These are phyloP conservation scores for Cyprichromis sp. DNA, from an alignment of 2,113 vertebrate species.

Conservation along the genomic window DNA sequence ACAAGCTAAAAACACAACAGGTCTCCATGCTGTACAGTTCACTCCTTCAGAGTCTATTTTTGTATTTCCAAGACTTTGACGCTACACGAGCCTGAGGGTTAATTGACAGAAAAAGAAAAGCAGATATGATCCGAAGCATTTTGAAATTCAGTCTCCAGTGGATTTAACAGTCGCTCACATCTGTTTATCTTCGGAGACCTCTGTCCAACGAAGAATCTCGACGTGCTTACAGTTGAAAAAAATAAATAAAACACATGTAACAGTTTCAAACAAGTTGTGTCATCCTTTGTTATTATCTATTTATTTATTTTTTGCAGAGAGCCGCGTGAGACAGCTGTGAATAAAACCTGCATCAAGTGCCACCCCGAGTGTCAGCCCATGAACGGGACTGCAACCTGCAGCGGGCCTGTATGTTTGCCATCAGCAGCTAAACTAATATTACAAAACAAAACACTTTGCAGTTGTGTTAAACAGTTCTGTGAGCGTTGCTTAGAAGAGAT, in stretches of 20 bases:
- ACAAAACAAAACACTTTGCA: not conserved
- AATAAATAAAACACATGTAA: not conserved
- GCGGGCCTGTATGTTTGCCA: conserved; percentile 73
- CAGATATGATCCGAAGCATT: conserved; percentile 3
- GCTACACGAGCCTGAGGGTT: not conserved
- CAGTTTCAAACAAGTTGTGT: conserved; percentile 3
- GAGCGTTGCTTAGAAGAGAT: not conserved
- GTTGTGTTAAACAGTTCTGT: not conserved
- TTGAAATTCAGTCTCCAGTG: not conserved
- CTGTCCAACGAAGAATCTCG: conserved; percentile 53
- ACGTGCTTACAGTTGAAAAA: conserved; percentile 9
- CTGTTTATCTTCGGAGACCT: conserved; percentile 43
- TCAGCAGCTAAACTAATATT: not conserved
- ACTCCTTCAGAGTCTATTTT: conserved; percentile 18
- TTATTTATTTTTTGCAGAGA: conserved; percentile 62
- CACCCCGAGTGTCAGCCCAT: conserved; percentile 78
- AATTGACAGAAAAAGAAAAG: not conserved
- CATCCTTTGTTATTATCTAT: not conserved
- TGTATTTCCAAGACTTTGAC: conserved; percentile 16
- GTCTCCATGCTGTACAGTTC: not conserved
- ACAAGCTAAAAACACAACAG: not conserved
- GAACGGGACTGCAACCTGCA: conserved; percentile 77
- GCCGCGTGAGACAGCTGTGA: conserved; percentile 70
- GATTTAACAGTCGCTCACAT: not conserved
- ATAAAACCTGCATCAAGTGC: conserved; percentile 75